Percentiles rank a stretch among this genome's conserved stretches.
Conservation (phyloP, 2,888 invertebrate genomes). For the Pristionchus japonicus region DNA sequence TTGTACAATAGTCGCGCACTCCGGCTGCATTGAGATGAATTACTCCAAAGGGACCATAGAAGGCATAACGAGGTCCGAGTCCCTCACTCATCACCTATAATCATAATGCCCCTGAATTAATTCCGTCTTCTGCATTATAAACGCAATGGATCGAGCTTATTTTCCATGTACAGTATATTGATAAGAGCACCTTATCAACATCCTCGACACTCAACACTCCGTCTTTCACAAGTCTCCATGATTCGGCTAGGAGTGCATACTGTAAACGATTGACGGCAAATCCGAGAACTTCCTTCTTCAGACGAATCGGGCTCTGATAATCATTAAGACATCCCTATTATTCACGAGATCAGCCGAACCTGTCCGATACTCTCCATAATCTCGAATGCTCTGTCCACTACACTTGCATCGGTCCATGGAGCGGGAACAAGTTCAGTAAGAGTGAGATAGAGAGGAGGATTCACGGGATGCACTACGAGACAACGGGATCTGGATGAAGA, state of each 20-base stretch:
- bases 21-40: slow-evolving; percentile 95
- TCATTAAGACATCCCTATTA: background rate
- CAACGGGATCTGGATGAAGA: slow-evolving; percentile 67
- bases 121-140: no score
- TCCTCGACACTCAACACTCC: slow-evolving; percentile 89
- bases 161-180: no score
- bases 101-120: no score
- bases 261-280: slow-evolving; percentile 95
- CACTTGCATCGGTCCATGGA: slow-evolving; percentile 89
- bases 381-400: slow-evolving; percentile 84
- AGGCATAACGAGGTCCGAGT: slow-evolving; percentile 94
- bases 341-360: no score
- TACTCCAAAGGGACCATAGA: slow-evolving; percentile 92
- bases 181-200: slow-evolving; percentile 85
- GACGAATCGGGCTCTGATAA: slow-evolving; percentile 83
- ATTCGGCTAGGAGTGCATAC: slow-evolving; percentile 93
- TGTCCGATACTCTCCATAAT: slow-evolving; percentile 92
- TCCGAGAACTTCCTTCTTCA: slow-evolving; percentile 89
- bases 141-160: no score
- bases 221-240: slow-evolving; percentile 88
- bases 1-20: slow-evolving; percentile 54
- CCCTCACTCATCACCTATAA: slow-evolving; percentile 59
- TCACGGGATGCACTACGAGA: slow-evolving; percentile 79
- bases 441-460: slow-evolving; percentile 96
- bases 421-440: slow-evolving; percentile 94